Conservation (phyloP, 2,113 vertebrate species). For the Hemiprocne comata region DNA sequence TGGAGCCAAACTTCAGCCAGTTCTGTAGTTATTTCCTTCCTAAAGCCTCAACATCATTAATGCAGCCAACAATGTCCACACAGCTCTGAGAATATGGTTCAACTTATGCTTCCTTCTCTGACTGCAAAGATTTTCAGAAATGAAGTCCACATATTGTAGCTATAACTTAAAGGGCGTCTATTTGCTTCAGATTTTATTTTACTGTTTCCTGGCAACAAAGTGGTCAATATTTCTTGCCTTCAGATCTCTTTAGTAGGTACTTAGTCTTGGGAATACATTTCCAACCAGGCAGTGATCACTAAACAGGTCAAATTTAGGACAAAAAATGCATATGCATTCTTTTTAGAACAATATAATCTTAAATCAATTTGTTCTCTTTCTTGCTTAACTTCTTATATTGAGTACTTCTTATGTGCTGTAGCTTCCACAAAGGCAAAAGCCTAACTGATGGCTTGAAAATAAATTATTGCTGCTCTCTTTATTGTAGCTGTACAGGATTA, state of each 20-base stretch:
- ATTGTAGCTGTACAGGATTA: not conserved
- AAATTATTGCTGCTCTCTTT: not conserved
- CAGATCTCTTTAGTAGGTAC: not conserved
- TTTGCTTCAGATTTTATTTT: slow-evolving; percentile 29
- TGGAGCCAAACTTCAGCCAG: not conserved
- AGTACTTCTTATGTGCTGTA: not conserved
- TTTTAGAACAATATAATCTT: not conserved
- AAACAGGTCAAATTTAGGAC: not conserved
- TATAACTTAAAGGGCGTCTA: not conserved
- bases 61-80: not conserved
- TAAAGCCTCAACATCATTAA: not conserved
- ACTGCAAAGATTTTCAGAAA: not conserved
- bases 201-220: slow-evolving; percentile 10
- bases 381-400: not conserved
- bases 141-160: not conserved
- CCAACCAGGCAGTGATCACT: not conserved
- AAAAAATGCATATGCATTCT: not conserved
- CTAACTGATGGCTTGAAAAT: not conserved
- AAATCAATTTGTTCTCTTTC: not conserved
- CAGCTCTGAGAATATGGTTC: not conserved
- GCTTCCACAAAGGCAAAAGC: not conserved
- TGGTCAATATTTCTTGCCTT: not conserved
- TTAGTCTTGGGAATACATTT: not conserved
- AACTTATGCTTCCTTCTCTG: not conserved
- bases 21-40: not conserved